These are phyloP conservation scores for Hyperopisus bebe DNA, from an alignment of 2,113 vertebrate genomes.

Conservation along the genomic window DNA sequence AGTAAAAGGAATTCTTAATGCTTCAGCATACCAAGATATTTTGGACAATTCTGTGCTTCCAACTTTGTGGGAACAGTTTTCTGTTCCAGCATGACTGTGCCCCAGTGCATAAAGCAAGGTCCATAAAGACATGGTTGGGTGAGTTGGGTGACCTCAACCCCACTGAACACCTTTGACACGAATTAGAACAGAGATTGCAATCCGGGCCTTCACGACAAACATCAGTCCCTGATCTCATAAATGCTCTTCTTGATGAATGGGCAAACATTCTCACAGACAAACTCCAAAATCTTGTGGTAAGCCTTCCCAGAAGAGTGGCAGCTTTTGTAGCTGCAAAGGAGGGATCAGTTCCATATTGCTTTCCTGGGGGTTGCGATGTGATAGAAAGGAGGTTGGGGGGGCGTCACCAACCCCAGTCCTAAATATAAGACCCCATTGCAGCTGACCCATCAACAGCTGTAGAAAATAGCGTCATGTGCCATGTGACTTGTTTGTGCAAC, in stretches of 20 bases:
- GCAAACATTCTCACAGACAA: background rate
- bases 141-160: background rate
- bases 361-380: background rate
- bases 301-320: background rate
- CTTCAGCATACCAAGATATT: no score
- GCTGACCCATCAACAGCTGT: background rate
- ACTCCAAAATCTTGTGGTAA: background rate
- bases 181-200: background rate
- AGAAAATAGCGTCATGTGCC: background rate
- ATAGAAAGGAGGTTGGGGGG: constrained; percentile 23
- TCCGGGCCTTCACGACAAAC: background rate
- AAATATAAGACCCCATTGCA: constrained; percentile 47
- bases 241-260: background rate
- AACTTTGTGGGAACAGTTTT: no score
- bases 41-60: no score
- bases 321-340: background rate
- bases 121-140: background rate
- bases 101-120: background rate
- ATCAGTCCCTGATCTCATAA: background rate
- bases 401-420: constrained; percentile 22
- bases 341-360: background rate
- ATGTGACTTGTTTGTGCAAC: background rate
- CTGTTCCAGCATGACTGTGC: background rate
- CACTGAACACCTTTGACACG: background rate
- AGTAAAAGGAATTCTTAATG: no score